Percentiles rank a stretch among this genome's conserved stretches.
phyloP scores from a whole-genome alignment of 2,113 vertebrate species.

The Ramphastos sulfuratus region DNA sequence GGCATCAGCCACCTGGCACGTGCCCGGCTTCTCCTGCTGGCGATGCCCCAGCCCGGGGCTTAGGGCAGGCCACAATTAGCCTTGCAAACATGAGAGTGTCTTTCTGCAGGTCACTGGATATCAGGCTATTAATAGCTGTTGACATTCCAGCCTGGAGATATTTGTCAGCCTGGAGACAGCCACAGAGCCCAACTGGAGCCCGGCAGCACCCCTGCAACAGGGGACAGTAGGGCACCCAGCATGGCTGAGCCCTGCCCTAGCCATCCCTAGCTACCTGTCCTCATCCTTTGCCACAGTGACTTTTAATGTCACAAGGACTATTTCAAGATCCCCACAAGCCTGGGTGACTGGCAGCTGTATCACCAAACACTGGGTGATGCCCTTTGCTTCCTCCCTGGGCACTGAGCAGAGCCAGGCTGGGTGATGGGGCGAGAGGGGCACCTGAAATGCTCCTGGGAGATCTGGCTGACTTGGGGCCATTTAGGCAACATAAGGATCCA shows the following conservation, averaged over 20 bases:
- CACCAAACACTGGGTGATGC: fast-evolving
- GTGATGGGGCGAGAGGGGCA: fast-evolving
- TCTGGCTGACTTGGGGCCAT: background rate
- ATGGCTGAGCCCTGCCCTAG: background rate
- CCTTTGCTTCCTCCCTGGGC: background rate
- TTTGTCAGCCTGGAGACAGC: background rate
- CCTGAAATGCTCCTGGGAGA: background rate
- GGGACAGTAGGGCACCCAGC: background rate
- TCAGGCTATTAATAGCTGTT: background rate
- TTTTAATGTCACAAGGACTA: background rate
- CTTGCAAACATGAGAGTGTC: background rate
- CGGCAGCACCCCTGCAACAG: background rate
- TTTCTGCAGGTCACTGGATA: background rate
- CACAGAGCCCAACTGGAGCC: fast-evolving
- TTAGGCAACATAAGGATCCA: background rate
- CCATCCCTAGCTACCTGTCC: background rate
- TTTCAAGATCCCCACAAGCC: background rate
- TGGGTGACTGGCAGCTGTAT: background rate
- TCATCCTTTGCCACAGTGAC: background rate
- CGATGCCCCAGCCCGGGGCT: background rate
- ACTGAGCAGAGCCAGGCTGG: background rate
- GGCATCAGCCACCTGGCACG: fast-evolving
- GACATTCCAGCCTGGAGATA: background rate
- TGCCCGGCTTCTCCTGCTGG: background rate
- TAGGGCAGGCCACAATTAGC: background rate